Percentiles rank a stretch among this genome's conserved stretches.
Evolutionary conservation across 2,888 invertebrate genomes (phyloP).

Genomic region (Peribatodes rhomboidaria): DNA sequence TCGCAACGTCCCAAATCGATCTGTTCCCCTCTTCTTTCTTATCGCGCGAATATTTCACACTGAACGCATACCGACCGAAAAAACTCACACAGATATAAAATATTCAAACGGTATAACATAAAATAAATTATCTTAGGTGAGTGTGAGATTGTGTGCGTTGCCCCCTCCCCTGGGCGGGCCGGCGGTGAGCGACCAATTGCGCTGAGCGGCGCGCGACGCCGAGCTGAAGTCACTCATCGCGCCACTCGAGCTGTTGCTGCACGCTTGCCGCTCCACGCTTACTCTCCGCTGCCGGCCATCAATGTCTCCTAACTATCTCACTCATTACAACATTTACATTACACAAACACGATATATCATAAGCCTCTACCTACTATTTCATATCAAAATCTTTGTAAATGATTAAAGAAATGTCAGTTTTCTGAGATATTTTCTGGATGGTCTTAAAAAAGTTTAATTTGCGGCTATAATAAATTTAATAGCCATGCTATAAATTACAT

Average conservation of each 20-base stretch:
- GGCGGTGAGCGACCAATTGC: constrained; percentile 82
- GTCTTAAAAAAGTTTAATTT: background rate
- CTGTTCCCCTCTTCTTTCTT: constrained; percentile 86
- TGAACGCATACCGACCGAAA: constrained; percentile 85
- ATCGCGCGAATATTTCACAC: constrained; percentile 87
- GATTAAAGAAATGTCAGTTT: background rate
- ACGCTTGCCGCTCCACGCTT: constrained; percentile 37
- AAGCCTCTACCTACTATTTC: background rate
- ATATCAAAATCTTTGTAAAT: background rate
- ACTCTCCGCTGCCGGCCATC: constrained; percentile 38
- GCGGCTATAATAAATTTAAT: too few relatives aligned
- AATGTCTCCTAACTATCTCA: constrained; percentile 60
- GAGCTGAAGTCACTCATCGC: constrained; percentile 73
- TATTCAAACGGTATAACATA: constrained; percentile 87
- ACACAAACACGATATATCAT: background rate
- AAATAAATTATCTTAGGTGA: constrained; percentile 87
- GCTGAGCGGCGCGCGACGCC: constrained; percentile 85
- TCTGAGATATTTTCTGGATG: background rate
- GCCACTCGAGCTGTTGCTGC: constrained; percentile 59
- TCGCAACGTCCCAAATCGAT: constrained; percentile 84
- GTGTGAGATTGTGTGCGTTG: constrained; percentile 78
- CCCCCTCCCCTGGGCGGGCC: constrained; percentile 84
- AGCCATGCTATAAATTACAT: too few relatives aligned
- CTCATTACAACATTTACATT: constrained; percentile 55
- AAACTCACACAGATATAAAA: constrained; percentile 87